A percentile compares a stretch with the other conserved stretches of the same genome.
Evolutionary conservation across 2,888 invertebrate species (phyloP).

Genomic region (Pteria penguin): DNA sequence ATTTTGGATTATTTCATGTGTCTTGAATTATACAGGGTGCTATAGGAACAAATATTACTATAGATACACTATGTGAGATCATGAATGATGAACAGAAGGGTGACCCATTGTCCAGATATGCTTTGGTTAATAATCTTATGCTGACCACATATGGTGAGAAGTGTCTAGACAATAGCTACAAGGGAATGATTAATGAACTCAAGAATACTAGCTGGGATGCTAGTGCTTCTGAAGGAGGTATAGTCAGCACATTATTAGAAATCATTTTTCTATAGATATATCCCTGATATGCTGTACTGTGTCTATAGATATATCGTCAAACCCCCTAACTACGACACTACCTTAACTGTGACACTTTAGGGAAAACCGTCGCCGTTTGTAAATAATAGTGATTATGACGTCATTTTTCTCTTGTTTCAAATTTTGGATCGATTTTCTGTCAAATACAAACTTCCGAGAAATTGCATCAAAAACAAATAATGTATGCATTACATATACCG

Average conservation of each 20-base stretch:
- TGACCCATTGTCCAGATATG: constrained; percentile 85
- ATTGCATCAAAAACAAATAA: too few species aligned
- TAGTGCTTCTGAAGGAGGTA: constrained; percentile 83
- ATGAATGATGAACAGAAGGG: constrained; percentile 82
- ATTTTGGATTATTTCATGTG: too few species aligned
- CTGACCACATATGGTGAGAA: constrained; percentile 85
- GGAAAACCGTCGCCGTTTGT: too few species aligned
- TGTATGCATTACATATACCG: too few species aligned
- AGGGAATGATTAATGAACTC: constrained; percentile 82
- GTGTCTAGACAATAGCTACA: constrained; percentile 92
- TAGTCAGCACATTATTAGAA: constrained; percentile 18
- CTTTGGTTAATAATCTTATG: constrained; percentile 86
- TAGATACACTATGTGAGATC: constrained; percentile 89
- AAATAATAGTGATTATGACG: not conserved
- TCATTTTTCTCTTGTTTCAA: too few species aligned
- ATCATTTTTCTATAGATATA: not conserved
- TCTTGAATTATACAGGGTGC: constrained; percentile 80
- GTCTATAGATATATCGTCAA: too few species aligned
- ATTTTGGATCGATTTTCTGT: too few species aligned
- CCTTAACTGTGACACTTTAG: too few species aligned
- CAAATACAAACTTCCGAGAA: not conserved
- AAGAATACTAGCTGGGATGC: constrained; percentile 85
- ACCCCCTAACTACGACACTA: too few species aligned
- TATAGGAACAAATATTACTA: constrained; percentile 86
- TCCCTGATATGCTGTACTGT: not conserved